Evolutionary conservation across 1,140 invertebrate genomes (phyloP).

Genomic region (Fopius arisanus): DNA sequence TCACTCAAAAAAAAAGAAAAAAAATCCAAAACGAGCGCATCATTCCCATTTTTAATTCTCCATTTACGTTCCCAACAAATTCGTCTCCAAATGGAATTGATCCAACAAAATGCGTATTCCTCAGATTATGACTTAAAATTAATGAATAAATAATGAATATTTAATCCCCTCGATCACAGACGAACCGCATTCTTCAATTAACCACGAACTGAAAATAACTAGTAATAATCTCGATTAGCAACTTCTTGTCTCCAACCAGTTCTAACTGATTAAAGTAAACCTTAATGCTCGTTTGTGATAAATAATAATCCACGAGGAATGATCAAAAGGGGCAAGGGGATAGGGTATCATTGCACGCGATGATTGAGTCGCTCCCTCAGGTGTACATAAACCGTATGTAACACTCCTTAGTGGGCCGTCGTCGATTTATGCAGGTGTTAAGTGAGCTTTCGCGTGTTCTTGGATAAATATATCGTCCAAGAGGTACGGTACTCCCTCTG

Average conservation of each 20-base stretch:
- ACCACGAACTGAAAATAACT: not conserved
- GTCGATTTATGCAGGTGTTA: slow-evolving; percentile 1
- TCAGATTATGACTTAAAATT: too few species aligned
- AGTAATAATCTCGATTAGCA: not conserved
- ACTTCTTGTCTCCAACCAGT: not conserved
- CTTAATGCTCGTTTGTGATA: not conserved
- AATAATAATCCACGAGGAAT: not conserved
- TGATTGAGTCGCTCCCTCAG: slow-evolving; percentile 1
- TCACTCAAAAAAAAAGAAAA: too few species aligned
- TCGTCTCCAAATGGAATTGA: too few species aligned
- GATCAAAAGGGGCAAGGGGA: too few species aligned
- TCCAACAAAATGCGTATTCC: too few species aligned
- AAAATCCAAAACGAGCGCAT: too few species aligned
- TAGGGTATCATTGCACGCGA: not conserved
- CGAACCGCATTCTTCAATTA: not conserved
- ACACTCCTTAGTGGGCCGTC: not conserved
- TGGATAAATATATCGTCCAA: not conserved
- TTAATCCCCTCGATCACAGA: not conserved
- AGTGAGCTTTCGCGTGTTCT: not conserved
- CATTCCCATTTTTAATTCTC: too few species aligned
- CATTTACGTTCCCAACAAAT: too few species aligned
- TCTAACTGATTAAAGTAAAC: not conserved
- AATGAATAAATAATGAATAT: not conserved
- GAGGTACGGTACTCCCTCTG: not conserved
- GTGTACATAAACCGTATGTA: not conserved